Base-by-base conservation (phyloP, 2,797 vertebrate species). In the Ceyx erithaca region DNA sequence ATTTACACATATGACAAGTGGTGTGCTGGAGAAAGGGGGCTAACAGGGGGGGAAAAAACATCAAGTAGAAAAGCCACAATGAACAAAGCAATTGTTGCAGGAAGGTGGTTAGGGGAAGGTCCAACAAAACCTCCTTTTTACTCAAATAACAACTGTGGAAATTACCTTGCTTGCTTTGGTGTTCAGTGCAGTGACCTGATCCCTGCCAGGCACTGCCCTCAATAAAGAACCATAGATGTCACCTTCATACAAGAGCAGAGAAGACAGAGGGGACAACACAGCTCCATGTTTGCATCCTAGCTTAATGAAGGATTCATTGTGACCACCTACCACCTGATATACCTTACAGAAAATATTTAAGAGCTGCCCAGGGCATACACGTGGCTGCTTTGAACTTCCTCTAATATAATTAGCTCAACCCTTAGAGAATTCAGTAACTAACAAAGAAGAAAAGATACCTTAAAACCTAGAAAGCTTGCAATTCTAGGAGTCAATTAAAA, bases 1-100 rank as follows among this genome's bases (percentile, higher is more conserved):
- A 94, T 96, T 95, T 81, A 89, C 83, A 77, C 28, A 16, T 70
- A 41, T 30, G 75, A 90, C 83, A 77, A 85, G 63, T 10, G 64
- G 90, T 86, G 49, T 78, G 90, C 46, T 87, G 64, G 20, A 1
- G 0, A 85, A 77, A 81, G 57, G 22, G 55, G 46, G 19, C 19
- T 81, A 77, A 75, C 25, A 61, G 63, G 90, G 37, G 37, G 31
- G 86, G 90, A 90, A 96, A 95, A 80, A 12, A 86, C 61, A 85
- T 62, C 59, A 31, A 70, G 41, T 0, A 62, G 26, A 8, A 51
- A 88, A 93, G 59, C 61, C 92, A 94, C 92, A 88, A 51, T 48
- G 61, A 90, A 64, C 71, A 91, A 67, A 84, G 41, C 21, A 75
- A 82, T 87, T 70, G 37, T 82, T 90, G 48, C 48, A 45, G 7